Evolutionary conservation across 2,888 invertebrate species (phyloP).

Genomic region (Tenthredo scrophulariae): DNA sequence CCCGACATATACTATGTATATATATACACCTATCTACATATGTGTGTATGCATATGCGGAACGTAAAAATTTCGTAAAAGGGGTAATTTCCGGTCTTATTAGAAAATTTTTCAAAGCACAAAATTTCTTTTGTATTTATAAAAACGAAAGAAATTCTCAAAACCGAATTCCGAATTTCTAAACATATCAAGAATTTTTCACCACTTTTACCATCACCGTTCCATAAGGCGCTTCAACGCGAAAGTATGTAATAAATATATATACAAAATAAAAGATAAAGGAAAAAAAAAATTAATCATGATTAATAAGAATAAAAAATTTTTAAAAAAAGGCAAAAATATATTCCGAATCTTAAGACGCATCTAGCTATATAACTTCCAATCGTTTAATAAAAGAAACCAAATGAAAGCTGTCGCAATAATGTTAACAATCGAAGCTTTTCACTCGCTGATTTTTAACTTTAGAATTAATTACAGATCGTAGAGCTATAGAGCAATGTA

Average conservation of each 20-base stretch:
- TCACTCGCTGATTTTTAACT: constrained; percentile 55
- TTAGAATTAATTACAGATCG: neutral
- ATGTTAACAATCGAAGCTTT: constrained; percentile 71
- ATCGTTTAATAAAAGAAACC: constrained; percentile 24
- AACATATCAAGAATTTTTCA: constrained; percentile 51
- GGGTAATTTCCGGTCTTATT: neutral
- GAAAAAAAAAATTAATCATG: neutral
- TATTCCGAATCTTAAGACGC: neutral
- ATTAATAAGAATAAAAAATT: neutral
- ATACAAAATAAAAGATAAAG: neutral
- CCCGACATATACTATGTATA: neutral
- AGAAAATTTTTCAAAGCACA: constrained; percentile 3
- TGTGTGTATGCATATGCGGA: neutral
- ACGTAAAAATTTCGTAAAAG: neutral
- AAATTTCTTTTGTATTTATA: neutral
- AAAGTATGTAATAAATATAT: constrained; percentile 35
- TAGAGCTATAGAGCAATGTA: constrained; percentile 20
- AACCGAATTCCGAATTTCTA: constrained; percentile 52
- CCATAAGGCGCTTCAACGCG: constrained; percentile 17
- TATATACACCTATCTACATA: neutral
- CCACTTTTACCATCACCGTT: constrained; percentile 37
- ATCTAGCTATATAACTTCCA: constrained; percentile 12
- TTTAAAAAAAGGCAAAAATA: neutral
- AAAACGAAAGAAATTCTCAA: constrained; percentile 30
- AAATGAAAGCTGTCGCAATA: constrained; percentile 63